Base-by-base conservation (phyloP, 2,113 vertebrate genomes). In the Mugil cephalus region DNA sequence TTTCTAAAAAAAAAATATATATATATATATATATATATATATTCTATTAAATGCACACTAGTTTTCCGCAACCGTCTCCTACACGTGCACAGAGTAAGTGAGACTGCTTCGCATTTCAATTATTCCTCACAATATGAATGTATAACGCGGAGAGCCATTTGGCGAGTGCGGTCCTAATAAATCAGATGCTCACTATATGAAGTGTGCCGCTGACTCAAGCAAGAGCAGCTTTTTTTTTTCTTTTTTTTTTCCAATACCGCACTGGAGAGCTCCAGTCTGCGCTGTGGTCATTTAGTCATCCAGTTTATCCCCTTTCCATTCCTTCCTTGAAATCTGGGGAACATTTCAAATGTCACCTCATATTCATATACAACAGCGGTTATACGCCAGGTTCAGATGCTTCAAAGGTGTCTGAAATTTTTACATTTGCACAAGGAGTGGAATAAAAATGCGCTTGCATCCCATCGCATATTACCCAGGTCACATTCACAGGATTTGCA, bases 41-140 rank as follows among this genome's bases (percentile, higher is more conserved):
- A 48, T 13, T 30, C 10, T 1, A n/a, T 45, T 10, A 19, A 10
- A 14, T 13, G 12, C 48, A 51, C 45, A 48, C n/a, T 3, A 50
- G 40, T 55, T 78, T 47, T 55, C 73, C 42, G 55, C 58, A 53
- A 14, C 58, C 51, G 14, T 38, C 61, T 59, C 39, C 53, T 77
- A 45, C 45, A 47, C 43, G 42, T 10, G 65, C 42, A 74, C 43
- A 66, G 59, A 84, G 50, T 39, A 43, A 75, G 78, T 54, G 51
- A 68, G 61, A 66, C 73, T 53, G 74, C 62, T 60, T 91, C 87
- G 84, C 87, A 88, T 87, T 92, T 89, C 83, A 83, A 86, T 89
- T 88, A 88, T 88, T 84, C 63, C 77, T 61, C 81, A 59, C 72
- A 77, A 63, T 81, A 82, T 76, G 68, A 83, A 91, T 87, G 67